A percentile compares a stretch with the other conserved stretches of the same genome.
phyloP scores from a whole-genome alignment of 2,797 vertebrate species.

The Lycodopsis pacificus region DNA sequence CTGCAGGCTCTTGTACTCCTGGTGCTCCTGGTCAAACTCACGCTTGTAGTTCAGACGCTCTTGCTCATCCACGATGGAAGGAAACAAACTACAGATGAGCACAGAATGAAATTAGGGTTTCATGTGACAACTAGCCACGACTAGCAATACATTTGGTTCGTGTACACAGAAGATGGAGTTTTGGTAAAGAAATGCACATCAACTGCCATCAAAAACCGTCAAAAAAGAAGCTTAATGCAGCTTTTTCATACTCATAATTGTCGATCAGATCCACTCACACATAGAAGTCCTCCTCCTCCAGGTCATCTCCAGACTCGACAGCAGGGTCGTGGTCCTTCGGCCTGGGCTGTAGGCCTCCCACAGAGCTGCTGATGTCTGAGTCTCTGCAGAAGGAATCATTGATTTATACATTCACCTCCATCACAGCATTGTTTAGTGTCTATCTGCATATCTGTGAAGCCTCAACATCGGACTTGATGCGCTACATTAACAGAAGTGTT shows the following conservation, averaged over 20 bases:
- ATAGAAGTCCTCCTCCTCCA: conserved; percentile 87
- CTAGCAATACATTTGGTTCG: neutral
- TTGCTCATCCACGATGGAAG: conserved; percentile 81
- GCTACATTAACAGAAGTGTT: neutral
- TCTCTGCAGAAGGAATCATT: conserved; percentile 61
- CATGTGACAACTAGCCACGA: neutral
- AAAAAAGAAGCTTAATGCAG: conserved; percentile 2
- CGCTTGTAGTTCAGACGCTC: conserved; percentile 85
- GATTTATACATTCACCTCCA: neutral
- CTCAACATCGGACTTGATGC: neutral
- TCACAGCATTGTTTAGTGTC: neutral
- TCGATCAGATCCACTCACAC: conserved; percentile 76
- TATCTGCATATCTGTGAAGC: neutral
- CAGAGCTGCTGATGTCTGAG: conserved; percentile 80
- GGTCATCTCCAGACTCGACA: conserved; percentile 89
- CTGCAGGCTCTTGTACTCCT: conserved; percentile 87
- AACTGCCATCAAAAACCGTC: neutral
- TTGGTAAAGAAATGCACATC: neutral
- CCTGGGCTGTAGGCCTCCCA: conserved; percentile 68
- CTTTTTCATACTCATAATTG: neutral
- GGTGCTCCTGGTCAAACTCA: conserved; percentile 86
- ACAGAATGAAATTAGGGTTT: neutral
- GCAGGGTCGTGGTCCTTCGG: conserved; percentile 84
- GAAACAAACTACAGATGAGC: conserved; percentile 79
- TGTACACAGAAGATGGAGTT: neutral